Percentiles rank a stretch among this genome's conserved stretches.
phyloP scores from a whole-genome alignment of 2,888 invertebrate species.

The Alcis repandata region DNA sequence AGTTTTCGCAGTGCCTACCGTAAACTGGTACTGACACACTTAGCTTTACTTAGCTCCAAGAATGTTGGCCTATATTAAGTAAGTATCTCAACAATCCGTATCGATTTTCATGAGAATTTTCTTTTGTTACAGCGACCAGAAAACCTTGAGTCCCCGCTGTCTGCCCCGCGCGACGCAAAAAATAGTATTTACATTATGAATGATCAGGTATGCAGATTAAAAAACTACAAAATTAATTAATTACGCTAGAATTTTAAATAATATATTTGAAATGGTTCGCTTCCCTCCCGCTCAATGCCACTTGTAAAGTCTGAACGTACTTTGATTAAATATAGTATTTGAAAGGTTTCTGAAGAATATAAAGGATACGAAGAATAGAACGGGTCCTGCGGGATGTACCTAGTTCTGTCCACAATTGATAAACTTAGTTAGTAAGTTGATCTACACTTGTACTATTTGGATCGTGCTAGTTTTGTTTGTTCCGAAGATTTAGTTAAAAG shows the following conservation, averaged over 20 bases:
- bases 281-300: neutral
- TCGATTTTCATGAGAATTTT: conserved; percentile 44
- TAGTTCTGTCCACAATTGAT: no score
- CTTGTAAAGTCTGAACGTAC: neutral
- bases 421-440: no score
- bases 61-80: conserved; percentile 32
- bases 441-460: no score
- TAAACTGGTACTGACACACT: conserved; percentile 36
- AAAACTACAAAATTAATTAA: neutral
- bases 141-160: conserved; percentile 90
- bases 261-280: neutral
- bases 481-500: no score
- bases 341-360: neutral
- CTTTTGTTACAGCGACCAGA: conserved; percentile 90
- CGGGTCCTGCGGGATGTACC: no score
- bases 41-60: conserved; percentile 25
- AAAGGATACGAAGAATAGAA: no score
- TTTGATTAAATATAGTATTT: neutral
- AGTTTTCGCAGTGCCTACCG: conserved; percentile 34
- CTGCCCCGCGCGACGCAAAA: conserved; percentile 89
- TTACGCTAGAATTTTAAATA: neutral
- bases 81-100: conserved; percentile 14
- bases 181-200: conserved; percentile 91
- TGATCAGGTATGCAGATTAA: conserved; percentile 87
- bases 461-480: no score